Conservation (phyloP, 2,797 vertebrate species). For the Acanthornis magna region DNA sequence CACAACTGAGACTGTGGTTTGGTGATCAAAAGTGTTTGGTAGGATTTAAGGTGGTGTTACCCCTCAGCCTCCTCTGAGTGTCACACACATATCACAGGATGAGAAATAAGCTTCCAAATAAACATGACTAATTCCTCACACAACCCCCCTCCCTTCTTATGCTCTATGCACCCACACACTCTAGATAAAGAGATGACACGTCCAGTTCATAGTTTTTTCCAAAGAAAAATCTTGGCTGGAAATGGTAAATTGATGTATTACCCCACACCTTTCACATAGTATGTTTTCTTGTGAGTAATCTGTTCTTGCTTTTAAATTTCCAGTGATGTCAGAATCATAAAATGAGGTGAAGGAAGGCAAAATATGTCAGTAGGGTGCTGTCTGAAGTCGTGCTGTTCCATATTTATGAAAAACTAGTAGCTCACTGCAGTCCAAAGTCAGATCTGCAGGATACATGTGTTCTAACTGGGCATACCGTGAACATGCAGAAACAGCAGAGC, state of each 20-base stretch:
- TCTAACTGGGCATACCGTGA: slow-evolving; percentile 36
- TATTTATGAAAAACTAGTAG: slow-evolving; percentile 37
- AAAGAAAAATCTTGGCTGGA: slow-evolving; percentile 42
- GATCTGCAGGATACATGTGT: slow-evolving; percentile 30
- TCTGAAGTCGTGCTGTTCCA: slow-evolving; percentile 17
- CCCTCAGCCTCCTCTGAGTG: background rate
- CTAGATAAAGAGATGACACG: background rate
- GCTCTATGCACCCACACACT: background rate
- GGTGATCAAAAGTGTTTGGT: background rate
- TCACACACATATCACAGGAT: background rate
- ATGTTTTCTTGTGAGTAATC: slow-evolving; percentile 47
- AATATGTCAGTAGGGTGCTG: background rate
- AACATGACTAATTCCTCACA: slow-evolving; percentile 8
- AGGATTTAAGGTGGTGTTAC: background rate
- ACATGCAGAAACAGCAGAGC: background rate
- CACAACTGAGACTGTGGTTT: background rate
- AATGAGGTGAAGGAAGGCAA: background rate
- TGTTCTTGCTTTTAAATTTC: slow-evolving; percentile 54
- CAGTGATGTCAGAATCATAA: background rate
- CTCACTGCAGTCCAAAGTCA: slow-evolving; percentile 32
- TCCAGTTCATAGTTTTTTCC: slow-evolving; percentile 4
- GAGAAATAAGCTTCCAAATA: slow-evolving; percentile 31
- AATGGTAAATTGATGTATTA: slow-evolving; percentile 20
- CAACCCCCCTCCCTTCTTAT: background rate
- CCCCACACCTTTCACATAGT: slow-evolving; percentile 27